These are phyloP conservation scores for Prionchulus punctatus DNA, from an alignment of 2,888 invertebrate genomes.

Conservation along the genomic window DNA sequence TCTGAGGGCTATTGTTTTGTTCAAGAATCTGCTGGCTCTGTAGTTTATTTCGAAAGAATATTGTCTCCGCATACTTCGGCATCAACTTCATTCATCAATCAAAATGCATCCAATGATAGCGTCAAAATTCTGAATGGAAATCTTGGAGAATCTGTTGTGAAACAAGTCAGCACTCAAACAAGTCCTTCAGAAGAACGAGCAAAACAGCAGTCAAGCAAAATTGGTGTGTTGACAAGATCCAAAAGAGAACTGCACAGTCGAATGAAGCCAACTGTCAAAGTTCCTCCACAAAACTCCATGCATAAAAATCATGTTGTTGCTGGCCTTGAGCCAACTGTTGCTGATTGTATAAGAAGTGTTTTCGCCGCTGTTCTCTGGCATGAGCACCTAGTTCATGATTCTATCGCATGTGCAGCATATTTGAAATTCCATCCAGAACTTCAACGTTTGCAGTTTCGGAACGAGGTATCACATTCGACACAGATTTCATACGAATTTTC, in stretches of 20 bases:
- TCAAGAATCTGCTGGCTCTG: slow-evolving; percentile 11
- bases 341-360: slow-evolving; percentile 75
- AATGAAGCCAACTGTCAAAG: slow-evolving; percentile 11
- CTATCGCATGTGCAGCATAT: slow-evolving; percentile 92
- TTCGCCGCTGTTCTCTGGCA: slow-evolving; percentile 95
- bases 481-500: not conserved
- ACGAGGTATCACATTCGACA: not conserved
- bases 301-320: slow-evolving; percentile 22
- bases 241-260: not conserved
- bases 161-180: slow-evolving; percentile 8
- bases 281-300: not conserved
- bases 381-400: slow-evolving; percentile 88
- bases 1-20: slow-evolving; percentile 15
- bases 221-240: not conserved
- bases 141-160: not conserved
- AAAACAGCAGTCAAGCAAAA: not conserved
- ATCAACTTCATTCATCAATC: not conserved
- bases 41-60: not conserved
- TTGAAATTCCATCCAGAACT: slow-evolving; percentile 54
- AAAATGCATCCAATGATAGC: not conserved
- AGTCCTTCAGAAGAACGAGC: slow-evolving; percentile 6
- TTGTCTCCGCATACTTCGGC: not conserved
- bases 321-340: slow-evolving; percentile 76
- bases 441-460: slow-evolving; percentile 11
- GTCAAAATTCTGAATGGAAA: not conserved